phyloP scores from a whole-genome alignment of 2,797 vertebrate species.

The Sebastolobus alascanus region DNA sequence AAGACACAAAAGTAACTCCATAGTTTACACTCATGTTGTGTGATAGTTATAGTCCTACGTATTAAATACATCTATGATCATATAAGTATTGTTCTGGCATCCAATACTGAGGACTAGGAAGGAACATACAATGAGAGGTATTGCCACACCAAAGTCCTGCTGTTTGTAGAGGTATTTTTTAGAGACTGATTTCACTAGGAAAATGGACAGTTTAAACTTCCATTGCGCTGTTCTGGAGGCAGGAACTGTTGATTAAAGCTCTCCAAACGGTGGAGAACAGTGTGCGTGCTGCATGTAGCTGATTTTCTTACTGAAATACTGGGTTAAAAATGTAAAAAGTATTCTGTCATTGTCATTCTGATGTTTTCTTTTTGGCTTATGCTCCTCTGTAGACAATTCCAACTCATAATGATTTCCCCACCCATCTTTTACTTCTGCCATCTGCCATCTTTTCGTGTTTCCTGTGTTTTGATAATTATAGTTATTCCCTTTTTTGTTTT shows the following conservation, averaged over 20 bases:
- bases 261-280: background rate
- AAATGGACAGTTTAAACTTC: background rate
- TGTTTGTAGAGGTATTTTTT: background rate
- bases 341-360: background rate
- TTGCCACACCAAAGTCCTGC: background rate
- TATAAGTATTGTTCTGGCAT: background rate
- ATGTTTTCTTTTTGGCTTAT: background rate
- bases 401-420: background rate
- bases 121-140: background rate
- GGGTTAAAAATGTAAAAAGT: background rate
- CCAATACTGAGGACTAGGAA: background rate
- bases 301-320: background rate
- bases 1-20: too few relatives aligned
- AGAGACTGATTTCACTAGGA: background rate
- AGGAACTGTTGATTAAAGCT: conserved; percentile 4
- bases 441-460: conserved; percentile 3
- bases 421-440: background rate
- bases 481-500: background rate
- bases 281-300: background rate
- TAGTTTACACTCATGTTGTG: background rate
- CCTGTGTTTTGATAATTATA: conserved; percentile 25
- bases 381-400: conserved; percentile 11
- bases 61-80: background rate
- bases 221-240: background rate
- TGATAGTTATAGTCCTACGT: background rate